Base-by-base conservation (phyloP, 2,888 invertebrate species). In the Lingula anatina region DNA sequence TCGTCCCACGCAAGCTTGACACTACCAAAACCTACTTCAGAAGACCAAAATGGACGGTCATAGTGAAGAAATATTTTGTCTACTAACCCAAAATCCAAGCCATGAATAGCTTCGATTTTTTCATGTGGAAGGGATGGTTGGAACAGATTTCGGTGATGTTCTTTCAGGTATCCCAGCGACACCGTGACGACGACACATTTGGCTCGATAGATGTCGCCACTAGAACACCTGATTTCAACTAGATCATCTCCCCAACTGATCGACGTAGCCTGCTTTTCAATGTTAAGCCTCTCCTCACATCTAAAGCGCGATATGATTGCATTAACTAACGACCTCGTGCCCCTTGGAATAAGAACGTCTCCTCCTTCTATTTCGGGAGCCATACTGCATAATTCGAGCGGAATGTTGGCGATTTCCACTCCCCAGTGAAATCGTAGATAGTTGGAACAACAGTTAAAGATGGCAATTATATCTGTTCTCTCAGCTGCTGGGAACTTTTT, bases 31-130 rank as follows among this genome's bases (percentile, higher is more conserved):
- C 86, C 86, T 58, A 85, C 83, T 3, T 83, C 81, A n/a, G n/a
- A n/a, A n/a, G n/a, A n/a, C 83, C 86, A 85, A 63, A 89, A 87
- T 0, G 88, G 86, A 55, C 83, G 81, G 3, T 84, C 81, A 67
- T 88, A 90, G 69, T 88, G 85, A n/a, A 90, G 76, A 71, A 86
- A 89, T 49, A 90, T 81, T 77, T 88, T 89, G 62, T 88, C 84
- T 4, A 87, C 85, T 49, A 84, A 82, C 2, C 89, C 90, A 67
- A 82, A 88, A 3, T 89, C 88, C 53, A 87, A 73, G 66, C 72
- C 70, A 21, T 81, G 65, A 31, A 89, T 88, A 0, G 89, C 87
- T 59, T 82, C 82, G 55, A 85, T 75, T 77, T 90, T 90, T 44
- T 82, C 82, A 1, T 79, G 70, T 0, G 89, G 88, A 40, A 90